Conservation (phyloP, 2,797 vertebrate species). For the Typhlichthys eigenmanni region DNA sequence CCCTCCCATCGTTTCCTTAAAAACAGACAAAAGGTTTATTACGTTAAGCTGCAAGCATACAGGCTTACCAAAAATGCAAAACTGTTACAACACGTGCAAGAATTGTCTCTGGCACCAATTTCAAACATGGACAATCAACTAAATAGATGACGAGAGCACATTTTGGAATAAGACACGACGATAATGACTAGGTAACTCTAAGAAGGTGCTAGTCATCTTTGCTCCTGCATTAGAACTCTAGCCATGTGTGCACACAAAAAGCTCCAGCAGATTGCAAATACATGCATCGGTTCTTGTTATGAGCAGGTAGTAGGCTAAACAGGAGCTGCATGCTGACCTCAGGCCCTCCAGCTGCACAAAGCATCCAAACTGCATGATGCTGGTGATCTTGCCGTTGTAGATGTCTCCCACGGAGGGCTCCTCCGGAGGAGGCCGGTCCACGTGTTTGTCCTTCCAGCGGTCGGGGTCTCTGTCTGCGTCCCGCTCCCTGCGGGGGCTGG, state of each 20-base stretch:
- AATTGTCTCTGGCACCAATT: too few species aligned
- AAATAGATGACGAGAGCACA: too few species aligned
- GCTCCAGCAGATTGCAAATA: too few species aligned
- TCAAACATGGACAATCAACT: too few species aligned
- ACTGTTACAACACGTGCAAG: too few species aligned
- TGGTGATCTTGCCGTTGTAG: slow-evolving; percentile 97
- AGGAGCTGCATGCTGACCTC: slow-evolving; percentile 73
- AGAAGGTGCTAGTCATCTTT: not conserved
- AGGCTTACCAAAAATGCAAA: too few species aligned
- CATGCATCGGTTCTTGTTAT: too few species aligned
- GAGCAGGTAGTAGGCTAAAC: too few species aligned
- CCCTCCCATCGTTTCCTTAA: slow-evolving; percentile 97
- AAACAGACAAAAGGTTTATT: not conserved
- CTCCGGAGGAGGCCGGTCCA: slow-evolving; percentile 92
- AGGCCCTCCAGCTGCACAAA: slow-evolving; percentile 97
- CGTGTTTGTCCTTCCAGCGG: slow-evolving; percentile 93
- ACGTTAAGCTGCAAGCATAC: too few species aligned
- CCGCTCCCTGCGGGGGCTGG: slow-evolving; percentile 78
- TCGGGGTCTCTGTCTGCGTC: slow-evolving; percentile 78
- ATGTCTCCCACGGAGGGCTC: slow-evolving; percentile 95
- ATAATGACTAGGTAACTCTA: too few species aligned
- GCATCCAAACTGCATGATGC: slow-evolving; percentile 99
- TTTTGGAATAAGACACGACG: too few species aligned
- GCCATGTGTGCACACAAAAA: not conserved
- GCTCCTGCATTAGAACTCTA: not conserved